Conservation (phyloP, 2,888 invertebrate species). For the Macrosiphum euphorbiae region DNA sequence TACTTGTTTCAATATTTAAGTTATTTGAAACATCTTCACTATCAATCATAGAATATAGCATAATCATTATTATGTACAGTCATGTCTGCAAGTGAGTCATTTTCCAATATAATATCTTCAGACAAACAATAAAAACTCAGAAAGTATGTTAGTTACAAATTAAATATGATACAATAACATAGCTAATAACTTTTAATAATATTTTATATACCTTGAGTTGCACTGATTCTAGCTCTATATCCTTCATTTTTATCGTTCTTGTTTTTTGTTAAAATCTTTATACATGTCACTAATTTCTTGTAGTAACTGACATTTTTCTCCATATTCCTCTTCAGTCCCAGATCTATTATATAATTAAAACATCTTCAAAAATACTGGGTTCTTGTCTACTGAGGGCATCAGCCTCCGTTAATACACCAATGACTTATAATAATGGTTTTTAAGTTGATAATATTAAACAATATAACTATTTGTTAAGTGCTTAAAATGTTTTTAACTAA, state of each 20-base stretch:
- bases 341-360: slow-evolving; percentile 9
- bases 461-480: too few species aligned
- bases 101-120: neutral
- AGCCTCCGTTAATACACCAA: too few species aligned
- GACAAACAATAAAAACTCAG: slow-evolving; percentile 6
- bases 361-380: neutral
- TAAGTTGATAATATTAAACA: too few species aligned
- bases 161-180: neutral
- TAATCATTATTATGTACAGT: neutral
- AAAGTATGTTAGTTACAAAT: neutral
- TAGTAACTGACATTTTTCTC: neutral
- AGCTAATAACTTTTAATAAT: neutral
- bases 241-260: slow-evolving; percentile 10
- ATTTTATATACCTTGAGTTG: neutral
- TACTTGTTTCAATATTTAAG: neutral
- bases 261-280: neutral
- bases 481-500: too few species aligned
- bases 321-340: slow-evolving; percentile 1
- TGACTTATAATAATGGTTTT: too few species aligned
- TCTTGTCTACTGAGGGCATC: too few species aligned
- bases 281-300: neutral
- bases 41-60: neutral
- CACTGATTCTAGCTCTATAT: neutral
- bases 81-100: too few species aligned
- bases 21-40: slow-evolving; percentile 4